These are phyloP conservation scores for Ruditapes philippinarum DNA, from an alignment of 1,140 invertebrate genomes.

Conservation along the genomic window DNA sequence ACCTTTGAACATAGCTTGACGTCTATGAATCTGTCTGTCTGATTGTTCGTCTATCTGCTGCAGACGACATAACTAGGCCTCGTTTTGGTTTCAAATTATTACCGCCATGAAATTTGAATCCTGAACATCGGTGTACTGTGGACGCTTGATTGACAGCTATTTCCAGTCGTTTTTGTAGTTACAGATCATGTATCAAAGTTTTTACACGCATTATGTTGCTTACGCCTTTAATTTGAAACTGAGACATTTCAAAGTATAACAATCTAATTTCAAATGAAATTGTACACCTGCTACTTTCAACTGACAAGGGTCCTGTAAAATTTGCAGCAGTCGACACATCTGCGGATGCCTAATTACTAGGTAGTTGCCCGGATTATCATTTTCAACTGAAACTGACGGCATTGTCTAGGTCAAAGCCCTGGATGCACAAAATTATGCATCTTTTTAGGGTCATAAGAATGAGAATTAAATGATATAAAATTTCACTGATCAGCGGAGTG, in stretches of 20 bases:
- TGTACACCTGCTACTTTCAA: conserved; percentile 63
- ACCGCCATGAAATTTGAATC: conserved; percentile 62
- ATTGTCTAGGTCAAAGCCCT: not conserved
- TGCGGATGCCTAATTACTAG: conserved; percentile 35
- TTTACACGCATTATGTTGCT: conserved; percentile 60
- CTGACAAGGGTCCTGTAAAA: conserved; percentile 37
- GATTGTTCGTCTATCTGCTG: conserved; percentile 23
- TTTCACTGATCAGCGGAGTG: not conserved
- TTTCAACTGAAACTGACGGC: not conserved
- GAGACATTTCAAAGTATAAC: conserved; percentile 67
- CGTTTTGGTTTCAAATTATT: conserved; percentile 57
- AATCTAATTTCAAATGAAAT: conserved; percentile 64
- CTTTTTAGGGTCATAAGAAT: not conserved
- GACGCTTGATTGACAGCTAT: conserved; percentile 63
- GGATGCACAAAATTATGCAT: not conserved
- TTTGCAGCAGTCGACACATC: conserved; percentile 17
- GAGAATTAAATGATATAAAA: not conserved
- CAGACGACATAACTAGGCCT: conserved; percentile 53
- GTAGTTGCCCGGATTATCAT: conserved; percentile 13
- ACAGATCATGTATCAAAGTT: conserved; percentile 47
- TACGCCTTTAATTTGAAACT: conserved; percentile 67
- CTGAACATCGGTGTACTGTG: conserved; percentile 26
- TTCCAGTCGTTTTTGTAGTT: conserved; percentile 53
- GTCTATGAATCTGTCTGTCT: conserved; percentile 29
- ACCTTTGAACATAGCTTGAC: conserved; percentile 58